Evolutionary conservation across 2,888 invertebrate genomes (phyloP).

Genomic region (Marronus borbonicus): DNA sequence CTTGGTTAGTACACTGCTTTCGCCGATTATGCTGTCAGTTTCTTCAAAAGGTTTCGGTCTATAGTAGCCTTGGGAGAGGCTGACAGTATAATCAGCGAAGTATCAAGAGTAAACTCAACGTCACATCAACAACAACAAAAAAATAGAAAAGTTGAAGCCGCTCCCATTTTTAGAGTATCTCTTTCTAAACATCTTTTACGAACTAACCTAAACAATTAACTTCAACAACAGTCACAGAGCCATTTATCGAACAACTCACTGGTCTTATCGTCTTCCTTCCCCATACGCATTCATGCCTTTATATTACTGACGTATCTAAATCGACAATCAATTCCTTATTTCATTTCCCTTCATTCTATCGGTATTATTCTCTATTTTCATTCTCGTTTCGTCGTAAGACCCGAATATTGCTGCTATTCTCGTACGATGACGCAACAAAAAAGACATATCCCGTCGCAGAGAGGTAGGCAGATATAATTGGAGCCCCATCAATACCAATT

Average conservation of each 20-base stretch:
- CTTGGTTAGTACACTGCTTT: no score
- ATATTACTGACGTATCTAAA: conserved; percentile 12
- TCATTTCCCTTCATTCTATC: conserved; percentile 1
- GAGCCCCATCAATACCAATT: conserved; percentile 43
- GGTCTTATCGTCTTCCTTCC: neutral
- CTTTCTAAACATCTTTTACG: neutral
- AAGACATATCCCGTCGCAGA: conserved; percentile 4
- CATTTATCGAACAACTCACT: neutral
- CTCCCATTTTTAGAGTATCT: neutral
- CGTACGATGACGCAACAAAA: conserved; percentile 19
- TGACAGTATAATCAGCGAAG: no score
- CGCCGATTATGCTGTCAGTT: no score
- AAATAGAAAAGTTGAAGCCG: neutral
- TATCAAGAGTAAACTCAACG: no score
- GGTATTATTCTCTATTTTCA: neutral
- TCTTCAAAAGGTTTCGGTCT: no score
- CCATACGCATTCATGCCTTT: conserved; percentile 3
- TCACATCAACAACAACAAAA: neutral
- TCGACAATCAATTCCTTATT: conserved; percentile 25
- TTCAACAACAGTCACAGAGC: neutral
- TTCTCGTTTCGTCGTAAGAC: neutral
- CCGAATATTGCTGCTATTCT: neutral
- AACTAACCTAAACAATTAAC: neutral
- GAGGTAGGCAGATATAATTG: conserved; percentile 39
- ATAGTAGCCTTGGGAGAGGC: no score